These are phyloP conservation scores for Carcinoscorpius rotundicauda DNA, from an alignment of 1,140 invertebrate genomes.

Conservation along the genomic window DNA sequence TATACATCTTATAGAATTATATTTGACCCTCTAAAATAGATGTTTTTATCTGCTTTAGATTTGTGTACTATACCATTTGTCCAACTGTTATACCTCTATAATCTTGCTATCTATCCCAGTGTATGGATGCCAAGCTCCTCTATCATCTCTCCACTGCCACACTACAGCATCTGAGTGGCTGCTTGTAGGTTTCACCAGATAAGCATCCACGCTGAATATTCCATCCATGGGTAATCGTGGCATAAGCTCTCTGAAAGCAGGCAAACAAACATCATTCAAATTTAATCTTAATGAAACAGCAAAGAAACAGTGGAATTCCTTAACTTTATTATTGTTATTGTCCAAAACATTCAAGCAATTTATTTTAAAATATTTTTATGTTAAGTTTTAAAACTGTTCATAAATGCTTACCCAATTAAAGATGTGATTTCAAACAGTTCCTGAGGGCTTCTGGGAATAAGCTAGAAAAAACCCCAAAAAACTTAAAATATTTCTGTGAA, in stretches of 20 bases:
- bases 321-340: too few relatives aligned
- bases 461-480: constrained; percentile 16
- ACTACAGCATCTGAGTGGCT: constrained; percentile 52
- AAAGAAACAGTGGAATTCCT: too few relatives aligned
- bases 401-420: constrained; percentile 52
- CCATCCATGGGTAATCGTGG: constrained; percentile 87
- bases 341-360: too few relatives aligned
- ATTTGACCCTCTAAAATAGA: too few relatives aligned
- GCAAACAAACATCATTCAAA: too few relatives aligned
- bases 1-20: too few relatives aligned
- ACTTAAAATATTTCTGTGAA: too few relatives aligned
- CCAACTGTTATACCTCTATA: constrained; percentile 44
- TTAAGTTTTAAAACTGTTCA: too few relatives aligned
- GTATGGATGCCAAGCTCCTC: constrained; percentile 57
- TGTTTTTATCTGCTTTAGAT: too few relatives aligned
- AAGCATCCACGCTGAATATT: constrained; percentile 80
- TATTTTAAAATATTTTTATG: too few relatives aligned
- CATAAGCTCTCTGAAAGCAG: constrained; percentile 57
- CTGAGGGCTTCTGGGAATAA: constrained; percentile 78
- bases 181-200: constrained; percentile 54
- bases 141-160: constrained; percentile 92
- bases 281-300: too few relatives aligned
- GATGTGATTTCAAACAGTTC: constrained; percentile 94
- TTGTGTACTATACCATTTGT: too few relatives aligned
- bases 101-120: constrained; percentile 57